Base-by-base conservation (phyloP, 2,113 vertebrate genomes). In the Cricetomys ansorgei region DNA sequence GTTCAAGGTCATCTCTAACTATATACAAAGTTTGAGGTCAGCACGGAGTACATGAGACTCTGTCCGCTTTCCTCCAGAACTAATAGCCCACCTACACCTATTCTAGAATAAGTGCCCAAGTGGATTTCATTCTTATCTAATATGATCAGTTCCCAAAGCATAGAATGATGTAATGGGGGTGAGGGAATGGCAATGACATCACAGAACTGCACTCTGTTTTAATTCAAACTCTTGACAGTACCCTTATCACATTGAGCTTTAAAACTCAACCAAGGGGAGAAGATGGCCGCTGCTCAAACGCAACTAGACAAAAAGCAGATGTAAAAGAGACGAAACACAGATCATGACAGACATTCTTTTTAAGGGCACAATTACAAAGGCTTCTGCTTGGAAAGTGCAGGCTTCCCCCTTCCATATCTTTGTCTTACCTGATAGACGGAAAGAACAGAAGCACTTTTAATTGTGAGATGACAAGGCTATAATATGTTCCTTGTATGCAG, bases 251-350 rank as follows among this genome's bases (percentile, higher is more conserved):
- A 84, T 31, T 0, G 2, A 84, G 64, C 69, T 95, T 94, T 79
- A 55, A 94, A 95, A 85, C 67, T 65, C 85, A 87, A 64, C 91
- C 50, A 9, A 77, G 25, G 21, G 12, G 29, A 34, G 40, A 91
- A 88, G 19, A 95, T 90, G 94, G 37, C 67, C 87, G 31, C 57
- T 83, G 87, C 64, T 85, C 72, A 80, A 62, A 88, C 17, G 69
- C 37, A 88, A 86, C 53, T 55, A 87, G 94, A 97, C 69, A 85
- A 76, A 95, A 95, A 89, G 16, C 98, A 97, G 96, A 97, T 95
- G 91, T 95, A 83, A 73, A 88, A 67, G 88, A 97, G 91, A 97
- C 16, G 76, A 29, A 93, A 70, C 4, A 2, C 91, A 96, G 96
- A 97, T 23, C 86, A 19, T 50, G 87, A 81, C 69, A 79, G 72